Percentiles rank a stretch among this genome's conserved stretches.
Evolutionary conservation across 1,140 invertebrate genomes (phyloP).

Genomic region (Bombus waltoni): DNA sequence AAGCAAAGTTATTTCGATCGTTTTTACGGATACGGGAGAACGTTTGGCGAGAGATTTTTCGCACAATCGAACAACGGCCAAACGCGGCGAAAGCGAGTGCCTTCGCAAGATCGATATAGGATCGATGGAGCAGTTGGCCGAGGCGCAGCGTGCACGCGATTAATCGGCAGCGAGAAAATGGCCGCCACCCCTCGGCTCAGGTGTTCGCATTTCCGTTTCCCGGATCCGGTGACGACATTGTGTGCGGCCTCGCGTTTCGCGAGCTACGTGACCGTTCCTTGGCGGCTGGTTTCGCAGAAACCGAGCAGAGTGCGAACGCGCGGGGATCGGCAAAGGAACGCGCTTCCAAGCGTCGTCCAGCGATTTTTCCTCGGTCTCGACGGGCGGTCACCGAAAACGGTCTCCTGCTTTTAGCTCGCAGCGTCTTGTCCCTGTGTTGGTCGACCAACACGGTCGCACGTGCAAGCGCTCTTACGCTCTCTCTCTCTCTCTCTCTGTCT

Average conservation of each 20-base stretch:
- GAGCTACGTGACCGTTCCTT: slow-evolving; percentile 11
- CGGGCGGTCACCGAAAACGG: slow-evolving; percentile 30
- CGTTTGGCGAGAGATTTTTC: too few species aligned
- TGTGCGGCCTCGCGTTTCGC: slow-evolving; percentile 27
- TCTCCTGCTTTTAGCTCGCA: slow-evolving; percentile 20
- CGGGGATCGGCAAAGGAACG: not conserved
- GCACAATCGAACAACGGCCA: too few species aligned
- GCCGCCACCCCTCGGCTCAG: slow-evolving; percentile 41
- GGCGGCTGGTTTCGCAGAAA: not conserved
- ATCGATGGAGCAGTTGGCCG: not conserved
- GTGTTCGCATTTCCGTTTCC: slow-evolving; percentile 54
- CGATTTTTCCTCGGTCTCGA: slow-evolving; percentile 22
- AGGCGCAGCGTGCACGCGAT: slow-evolving; percentile 6
- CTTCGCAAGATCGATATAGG: not conserved
- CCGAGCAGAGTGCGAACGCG: fast-evolving
- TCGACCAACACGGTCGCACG: not conserved
- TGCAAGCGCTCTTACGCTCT: too few species aligned
- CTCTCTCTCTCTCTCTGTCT: not conserved
- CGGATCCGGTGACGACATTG: slow-evolving; percentile 31
- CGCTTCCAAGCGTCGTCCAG: not conserved
- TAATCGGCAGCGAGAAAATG: slow-evolving; percentile 24
- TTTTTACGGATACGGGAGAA: too few species aligned
- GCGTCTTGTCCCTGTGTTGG: not conserved
- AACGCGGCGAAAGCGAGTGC: too few species aligned
- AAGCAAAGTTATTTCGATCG: too few species aligned